Conservation (phyloP, 1,140 invertebrate species). For the Euwallacea fornicatus region DNA sequence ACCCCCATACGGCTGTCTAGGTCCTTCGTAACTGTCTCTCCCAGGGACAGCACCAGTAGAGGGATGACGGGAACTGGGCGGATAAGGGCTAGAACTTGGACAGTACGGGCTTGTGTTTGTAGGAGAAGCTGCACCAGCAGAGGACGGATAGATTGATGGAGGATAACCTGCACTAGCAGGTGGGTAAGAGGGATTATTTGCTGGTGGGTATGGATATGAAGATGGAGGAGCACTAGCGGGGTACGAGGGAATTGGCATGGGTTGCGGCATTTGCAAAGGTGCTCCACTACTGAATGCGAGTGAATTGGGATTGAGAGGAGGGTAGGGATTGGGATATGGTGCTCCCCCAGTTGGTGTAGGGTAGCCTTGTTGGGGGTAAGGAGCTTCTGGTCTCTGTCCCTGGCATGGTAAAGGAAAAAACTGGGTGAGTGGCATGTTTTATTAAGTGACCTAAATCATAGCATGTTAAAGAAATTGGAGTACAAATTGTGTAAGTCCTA, state of each 20-base stretch:
- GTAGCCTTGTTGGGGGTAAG: conserved; percentile 45
- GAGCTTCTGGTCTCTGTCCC: conserved; percentile 42
- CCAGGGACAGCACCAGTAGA: background rate
- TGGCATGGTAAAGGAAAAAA: conserved; percentile 2
- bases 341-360: conserved; percentile 41
- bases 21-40: conserved; percentile 26
- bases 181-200: conserved; percentile 26
- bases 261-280: conserved; percentile 52
- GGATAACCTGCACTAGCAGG: conserved; percentile 37
- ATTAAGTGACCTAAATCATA: no score
- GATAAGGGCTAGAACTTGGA: conserved; percentile 29
- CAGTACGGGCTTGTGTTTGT: conserved; percentile 31
- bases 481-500: no score
- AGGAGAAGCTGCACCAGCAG: conserved; percentile 30
- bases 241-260: conserved; percentile 41
- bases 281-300: conserved; percentile 46
- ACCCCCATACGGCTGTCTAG: conserved; percentile 36
- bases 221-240: conserved; percentile 35
- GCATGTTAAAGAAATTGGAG: no score
- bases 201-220: conserved; percentile 19
- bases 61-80: conserved; percentile 2
- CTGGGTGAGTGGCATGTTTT: no score
- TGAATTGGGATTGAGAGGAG: conserved; percentile 47
- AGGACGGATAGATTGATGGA: conserved; percentile 34
- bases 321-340: conserved; percentile 43